Evolutionary conservation across 2,888 invertebrate genomes (phyloP).

Genomic region (Marasmarcha lunaedactyla): DNA sequence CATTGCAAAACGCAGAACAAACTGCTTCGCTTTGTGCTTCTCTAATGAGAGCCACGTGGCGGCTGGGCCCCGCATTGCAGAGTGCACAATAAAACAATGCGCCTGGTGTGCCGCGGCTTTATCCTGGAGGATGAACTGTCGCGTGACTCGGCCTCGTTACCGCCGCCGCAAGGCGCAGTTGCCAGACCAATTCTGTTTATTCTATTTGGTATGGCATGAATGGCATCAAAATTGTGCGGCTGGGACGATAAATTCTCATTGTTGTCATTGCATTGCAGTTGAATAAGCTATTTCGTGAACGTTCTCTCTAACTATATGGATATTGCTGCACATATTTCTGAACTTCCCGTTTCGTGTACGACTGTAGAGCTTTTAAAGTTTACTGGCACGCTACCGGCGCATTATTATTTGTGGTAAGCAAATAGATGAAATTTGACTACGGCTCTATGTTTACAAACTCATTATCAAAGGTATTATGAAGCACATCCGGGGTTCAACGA

Average conservation of each 20-base stretch:
- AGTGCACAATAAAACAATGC: constrained; percentile 67
- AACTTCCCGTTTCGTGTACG: not conserved
- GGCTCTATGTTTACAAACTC: not conserved
- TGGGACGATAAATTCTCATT: not conserved
- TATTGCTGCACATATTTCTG: not conserved
- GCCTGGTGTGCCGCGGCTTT: constrained; percentile 54
- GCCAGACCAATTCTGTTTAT: constrained; percentile 35
- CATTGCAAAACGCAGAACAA: constrained; percentile 63
- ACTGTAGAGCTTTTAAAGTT: not conserved
- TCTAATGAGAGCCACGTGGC: constrained; percentile 69
- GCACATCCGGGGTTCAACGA: not conserved
- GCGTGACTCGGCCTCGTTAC: constrained; percentile 55
- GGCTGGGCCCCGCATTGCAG: constrained; percentile 68
- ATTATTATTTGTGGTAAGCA: not conserved
- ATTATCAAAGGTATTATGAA: not conserved
- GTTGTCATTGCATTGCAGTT: constrained; percentile 1
- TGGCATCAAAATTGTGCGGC: constrained; percentile 24
- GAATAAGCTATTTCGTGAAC: not conserved
- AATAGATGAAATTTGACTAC: not conserved
- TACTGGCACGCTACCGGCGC: not conserved
- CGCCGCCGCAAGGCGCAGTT: constrained; percentile 40
- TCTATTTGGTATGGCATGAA: constrained; percentile 31
- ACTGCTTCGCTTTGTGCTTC: constrained; percentile 62
- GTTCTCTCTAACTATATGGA: not conserved
- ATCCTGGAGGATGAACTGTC: constrained; percentile 57